These are phyloP conservation scores for Corythucha ciliata DNA, from an alignment of 2,888 invertebrate species.

Conservation along the genomic window DNA sequence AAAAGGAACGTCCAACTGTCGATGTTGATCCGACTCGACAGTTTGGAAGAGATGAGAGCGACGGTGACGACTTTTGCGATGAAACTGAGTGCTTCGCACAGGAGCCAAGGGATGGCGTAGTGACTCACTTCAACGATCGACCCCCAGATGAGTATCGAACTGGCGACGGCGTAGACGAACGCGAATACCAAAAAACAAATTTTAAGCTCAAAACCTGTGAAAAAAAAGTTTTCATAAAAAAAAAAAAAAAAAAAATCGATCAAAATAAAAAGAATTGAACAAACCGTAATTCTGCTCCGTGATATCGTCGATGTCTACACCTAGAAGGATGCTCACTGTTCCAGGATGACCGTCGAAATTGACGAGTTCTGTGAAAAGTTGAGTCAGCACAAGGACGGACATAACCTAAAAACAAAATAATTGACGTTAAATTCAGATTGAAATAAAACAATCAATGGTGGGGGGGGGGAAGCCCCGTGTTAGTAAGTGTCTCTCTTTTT, in stretches of 20 bases:
- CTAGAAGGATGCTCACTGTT: conserved; percentile 33
- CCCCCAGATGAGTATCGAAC: conserved; percentile 34
- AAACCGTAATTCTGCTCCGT: conserved; percentile 7
- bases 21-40: conserved; percentile 17
- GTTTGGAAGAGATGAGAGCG: conserved; percentile 30
- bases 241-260: conserved; percentile 2
- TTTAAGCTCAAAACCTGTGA: conserved; percentile 31
- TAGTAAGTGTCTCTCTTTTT: too few relatives aligned
- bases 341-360: conserved; percentile 26
- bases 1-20: conserved; percentile 31
- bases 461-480: too few relatives aligned
- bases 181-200: conserved; percentile 33
- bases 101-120: conserved; percentile 33
- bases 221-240: too few relatives aligned
- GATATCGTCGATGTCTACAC: conserved; percentile 33
- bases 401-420: conserved; percentile 31
- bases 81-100: conserved; percentile 33
- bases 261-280: neutral
- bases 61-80: conserved; percentile 32
- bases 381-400: conserved; percentile 33
- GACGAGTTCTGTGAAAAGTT: conserved; percentile 33
- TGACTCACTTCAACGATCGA: conserved; percentile 33
- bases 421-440: too few relatives aligned
- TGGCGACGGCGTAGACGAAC: conserved; percentile 32
- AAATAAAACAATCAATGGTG: too few relatives aligned